Evolutionary conservation across 2,797 vertebrate species (phyloP), one percentile per base, ranked within the genome.

Genomic region (Manis crassicaudata): DNA sequence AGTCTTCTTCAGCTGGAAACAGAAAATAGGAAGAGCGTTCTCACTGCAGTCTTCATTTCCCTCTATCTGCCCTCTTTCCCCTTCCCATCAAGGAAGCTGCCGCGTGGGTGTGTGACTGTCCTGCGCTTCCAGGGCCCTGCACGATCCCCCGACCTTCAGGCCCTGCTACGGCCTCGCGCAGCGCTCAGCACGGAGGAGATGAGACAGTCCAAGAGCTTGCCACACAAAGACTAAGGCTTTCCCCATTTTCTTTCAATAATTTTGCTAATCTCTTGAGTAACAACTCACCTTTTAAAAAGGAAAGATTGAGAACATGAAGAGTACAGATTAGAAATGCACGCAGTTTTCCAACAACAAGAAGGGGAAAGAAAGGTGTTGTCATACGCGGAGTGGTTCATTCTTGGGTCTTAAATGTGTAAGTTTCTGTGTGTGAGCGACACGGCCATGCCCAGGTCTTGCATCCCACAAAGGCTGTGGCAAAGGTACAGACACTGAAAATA

Each of bases 211-310:
- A 43, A 88, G 88, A 70, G 89, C 88, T 81, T 83, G 76, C 88
- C 83, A 92, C 90, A 40, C 11, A 68, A 37, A 80, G 52, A 95
- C 80, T 70, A 37, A 29, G 65, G 60, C 82, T 29, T 40, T 54
- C 63, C 87, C 58, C 60, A 54, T 90, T 97, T 43, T 21, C 75
- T 62, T 32, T 70, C 32, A 7, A 4, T 67, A 58, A 8, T 2
- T 16, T 12, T 70, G 16, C 91, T 72, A 25, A 96, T 52, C 73
- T 95, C 92, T 54, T 95, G 85, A 97, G 87, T 60, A 92, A 85
- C 21, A 95, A 95, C 88, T 97, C 82, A 94, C 88, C 88, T 97
- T 63, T 54, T 17, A 6, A 65, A 79, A 27, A 97, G 62, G 10
- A 11, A 76, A 60, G 37, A 50, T 2, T 4, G 54, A 92, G 83